These are phyloP conservation scores for Pseudomyrmex cubaensis DNA, from an alignment of 1,140 invertebrate genomes.

Conservation along the genomic window DNA sequence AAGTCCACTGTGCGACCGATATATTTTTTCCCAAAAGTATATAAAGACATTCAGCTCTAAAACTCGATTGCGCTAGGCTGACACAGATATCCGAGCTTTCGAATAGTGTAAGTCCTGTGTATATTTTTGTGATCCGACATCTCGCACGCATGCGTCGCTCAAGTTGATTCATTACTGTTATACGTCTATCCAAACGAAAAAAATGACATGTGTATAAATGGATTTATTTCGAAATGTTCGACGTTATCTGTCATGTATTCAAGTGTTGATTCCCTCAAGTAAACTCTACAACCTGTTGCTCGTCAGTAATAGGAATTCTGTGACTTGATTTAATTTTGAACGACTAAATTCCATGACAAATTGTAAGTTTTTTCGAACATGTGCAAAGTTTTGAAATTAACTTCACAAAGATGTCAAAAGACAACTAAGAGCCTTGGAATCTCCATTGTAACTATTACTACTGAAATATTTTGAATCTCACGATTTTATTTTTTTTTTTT, in stretches of 20 bases:
- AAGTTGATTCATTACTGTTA: conserved; percentile 49
- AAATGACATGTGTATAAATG: conserved; percentile 3
- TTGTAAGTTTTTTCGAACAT: no score
- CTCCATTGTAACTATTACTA: no score
- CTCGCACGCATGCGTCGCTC: conserved; percentile 46
- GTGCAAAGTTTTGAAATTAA: background rate
- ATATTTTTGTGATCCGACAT: conserved; percentile 40
- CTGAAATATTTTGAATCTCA: background rate
- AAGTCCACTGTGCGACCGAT: background rate
- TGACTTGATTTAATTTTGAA: background rate
- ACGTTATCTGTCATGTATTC: conserved; percentile 28
- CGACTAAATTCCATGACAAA: no score
- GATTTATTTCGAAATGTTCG: conserved; percentile 27
- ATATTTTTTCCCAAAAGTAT: background rate
- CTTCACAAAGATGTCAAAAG: background rate
- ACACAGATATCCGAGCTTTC: conserved; percentile 43
- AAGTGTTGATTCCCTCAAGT: conserved; percentile 11
- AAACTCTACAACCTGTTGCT: background rate
- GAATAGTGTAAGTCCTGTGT: conserved; percentile 36
- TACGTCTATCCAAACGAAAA: background rate
- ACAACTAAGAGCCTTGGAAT: no score
- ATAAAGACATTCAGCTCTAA: background rate
- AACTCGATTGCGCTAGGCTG: conserved; percentile 5
- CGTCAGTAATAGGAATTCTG: background rate
- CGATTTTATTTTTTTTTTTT: no score